These are phyloP conservation scores for Mergus octosetaceus DNA, from an alignment of 2,797 vertebrate species.

Conservation along the genomic window DNA sequence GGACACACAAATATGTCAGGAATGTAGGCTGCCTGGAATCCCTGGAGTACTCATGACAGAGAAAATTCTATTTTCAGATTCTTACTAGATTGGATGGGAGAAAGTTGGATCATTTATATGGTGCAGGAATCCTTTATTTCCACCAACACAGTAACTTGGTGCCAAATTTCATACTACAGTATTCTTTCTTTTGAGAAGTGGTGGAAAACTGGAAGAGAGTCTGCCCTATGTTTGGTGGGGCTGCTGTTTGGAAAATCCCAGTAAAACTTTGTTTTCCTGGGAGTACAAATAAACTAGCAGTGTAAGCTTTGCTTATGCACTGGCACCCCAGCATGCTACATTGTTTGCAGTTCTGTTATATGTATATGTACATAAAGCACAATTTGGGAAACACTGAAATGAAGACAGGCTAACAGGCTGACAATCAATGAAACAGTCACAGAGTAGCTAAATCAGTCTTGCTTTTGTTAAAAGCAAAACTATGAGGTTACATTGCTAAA, in stretches of 20 bases:
- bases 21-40: constrained; percentile 18
- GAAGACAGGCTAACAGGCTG: background rate
- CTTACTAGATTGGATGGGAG: background rate
- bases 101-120: background rate
- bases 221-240: background rate
- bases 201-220: background rate
- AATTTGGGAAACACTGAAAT: background rate
- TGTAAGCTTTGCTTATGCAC: background rate
- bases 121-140: background rate
- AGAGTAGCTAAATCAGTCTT: background rate
- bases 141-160: background rate
- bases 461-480: background rate
- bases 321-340: fast-evolving
- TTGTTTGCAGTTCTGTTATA: background rate
- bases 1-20: background rate
- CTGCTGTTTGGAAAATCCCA: background rate
- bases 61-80: background rate
- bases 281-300: background rate
- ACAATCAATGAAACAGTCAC: background rate
- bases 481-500: background rate
- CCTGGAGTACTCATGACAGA: background rate
- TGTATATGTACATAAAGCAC: fast-evolving
- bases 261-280: background rate
- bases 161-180: background rate
- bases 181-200: background rate